Evolutionary conservation across 2,113 vertebrate genomes (phyloP), one percentile per base, ranked within the genome.

Genomic region (Nycticorax nycticorax): DNA sequence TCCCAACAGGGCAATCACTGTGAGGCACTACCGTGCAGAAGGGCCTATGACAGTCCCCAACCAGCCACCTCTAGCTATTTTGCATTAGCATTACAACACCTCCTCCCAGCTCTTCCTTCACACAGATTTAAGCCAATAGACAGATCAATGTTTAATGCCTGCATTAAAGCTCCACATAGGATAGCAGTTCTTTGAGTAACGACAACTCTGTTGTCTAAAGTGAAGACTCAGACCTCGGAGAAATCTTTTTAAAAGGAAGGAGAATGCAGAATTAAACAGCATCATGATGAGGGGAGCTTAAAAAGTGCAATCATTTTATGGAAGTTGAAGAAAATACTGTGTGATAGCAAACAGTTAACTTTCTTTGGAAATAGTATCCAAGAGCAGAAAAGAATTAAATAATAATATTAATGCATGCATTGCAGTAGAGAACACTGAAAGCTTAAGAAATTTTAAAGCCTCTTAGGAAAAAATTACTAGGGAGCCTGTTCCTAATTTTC

Each of bases 401-500:
- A 71, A 52, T 33, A 21, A 41, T 43, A 39, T 26, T 73, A 86
- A 80, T 17, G 43, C 18, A 39, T 68, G 7, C 5, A 22, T 39
- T 85, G 20, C 12, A 39, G 32, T 47, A 66, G 10, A 82, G 19
- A 79, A 69, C 16, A 84, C 3, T 10, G n/a, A 83, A 86, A 22
- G 22, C 32, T 17, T 57, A 10, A 90, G 6, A 93, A 14, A 89
- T 62, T 66, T 78, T 52, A 83, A 84, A 90, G 8, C 12, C 22
- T 93, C 57, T 39, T 73, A 21, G 22, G 20, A 73, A 91, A 95
- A 92, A 69, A 88, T 69, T 73, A 62, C 41, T 12, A 28, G 71
- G 17, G 14, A 84, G 4, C 12, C 9, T 27, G 26, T 57, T 85
- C 48, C 32, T 86, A 41, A 59, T 87, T 92, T 93, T 93, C 24